phyloP scores from a whole-genome alignment of 2,797 vertebrate genomes.

The Myripristis jacobus region DNA sequence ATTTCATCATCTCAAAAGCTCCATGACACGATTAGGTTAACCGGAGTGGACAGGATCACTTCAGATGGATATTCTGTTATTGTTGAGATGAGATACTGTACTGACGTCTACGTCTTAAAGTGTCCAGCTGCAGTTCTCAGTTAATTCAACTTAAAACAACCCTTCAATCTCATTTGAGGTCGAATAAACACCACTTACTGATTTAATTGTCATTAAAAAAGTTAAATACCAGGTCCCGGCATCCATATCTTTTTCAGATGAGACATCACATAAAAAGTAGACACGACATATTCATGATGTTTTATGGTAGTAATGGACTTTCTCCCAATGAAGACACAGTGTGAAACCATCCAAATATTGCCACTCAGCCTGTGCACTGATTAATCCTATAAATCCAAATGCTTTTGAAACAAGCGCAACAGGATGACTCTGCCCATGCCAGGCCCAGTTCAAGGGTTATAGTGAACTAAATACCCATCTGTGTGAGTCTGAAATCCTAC shows the following conservation, averaged over 20 bases:
- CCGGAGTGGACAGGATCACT: constrained; percentile 31
- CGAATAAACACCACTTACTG: not conserved
- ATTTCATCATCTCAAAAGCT: constrained; percentile 75
- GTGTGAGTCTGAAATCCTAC: constrained; percentile 76
- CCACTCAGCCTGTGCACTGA: constrained; percentile 68
- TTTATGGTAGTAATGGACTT: constrained; percentile 34
- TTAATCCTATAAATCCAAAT: constrained; percentile 83
- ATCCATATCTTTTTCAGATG: not conserved
- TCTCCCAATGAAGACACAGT: constrained; percentile 68
- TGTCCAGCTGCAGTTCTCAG: not conserved
- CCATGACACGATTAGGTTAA: constrained; percentile 61
- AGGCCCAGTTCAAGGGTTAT: constrained; percentile 75
- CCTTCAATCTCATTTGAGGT: not conserved
- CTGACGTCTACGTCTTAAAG: constrained; percentile 2
- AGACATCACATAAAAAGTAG: constrained; percentile 2
- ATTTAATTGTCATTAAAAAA: constrained; percentile 1
- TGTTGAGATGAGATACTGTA: constrained; percentile 11
- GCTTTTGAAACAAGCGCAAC: constrained; percentile 78
- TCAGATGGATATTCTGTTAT: constrained; percentile 25
- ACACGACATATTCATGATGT: not conserved
- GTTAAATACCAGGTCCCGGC: not conserved
- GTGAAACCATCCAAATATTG: constrained; percentile 77
- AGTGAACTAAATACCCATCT: constrained; percentile 82
- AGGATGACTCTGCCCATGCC: constrained; percentile 72
- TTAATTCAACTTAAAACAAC: not conserved